Conservation (phyloP, 2,888 invertebrate species). For the Xylota sylvarum region DNA sequence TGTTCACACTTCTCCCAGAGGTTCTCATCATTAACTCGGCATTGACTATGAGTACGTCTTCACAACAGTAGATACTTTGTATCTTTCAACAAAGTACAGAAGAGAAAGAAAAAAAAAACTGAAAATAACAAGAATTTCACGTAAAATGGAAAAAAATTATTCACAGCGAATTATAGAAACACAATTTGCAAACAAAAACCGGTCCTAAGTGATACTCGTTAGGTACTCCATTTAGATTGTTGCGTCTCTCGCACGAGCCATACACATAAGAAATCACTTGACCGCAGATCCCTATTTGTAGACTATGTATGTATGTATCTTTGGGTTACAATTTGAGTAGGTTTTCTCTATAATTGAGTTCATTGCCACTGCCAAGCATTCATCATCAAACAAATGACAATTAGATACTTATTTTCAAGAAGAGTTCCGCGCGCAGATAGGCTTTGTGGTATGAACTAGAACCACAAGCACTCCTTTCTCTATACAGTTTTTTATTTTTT, state of each 20-base stretch:
- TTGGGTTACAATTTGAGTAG: slow-evolving; percentile 30
- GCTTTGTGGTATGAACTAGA: slow-evolving; percentile 3
- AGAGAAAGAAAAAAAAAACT: neutral
- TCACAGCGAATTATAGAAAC: slow-evolving; percentile 54
- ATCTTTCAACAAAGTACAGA: neutral
- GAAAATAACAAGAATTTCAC: slow-evolving; percentile 26
- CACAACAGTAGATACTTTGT: slow-evolving; percentile 21
- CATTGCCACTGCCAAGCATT: slow-evolving; percentile 68
- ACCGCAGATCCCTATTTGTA: slow-evolving; percentile 37
- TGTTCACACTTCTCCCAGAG: slow-evolving; percentile 65
- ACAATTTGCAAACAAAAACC: slow-evolving; percentile 62
- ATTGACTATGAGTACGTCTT: slow-evolving; percentile 39
- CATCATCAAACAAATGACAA: slow-evolving; percentile 67
- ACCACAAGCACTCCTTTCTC: slow-evolving; percentile 38
- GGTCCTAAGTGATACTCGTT: slow-evolving; percentile 62
- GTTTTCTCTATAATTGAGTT: slow-evolving; percentile 62
- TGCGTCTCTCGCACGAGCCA: slow-evolving; percentile 50
- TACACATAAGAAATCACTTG: slow-evolving; percentile 33
- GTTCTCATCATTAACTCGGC: slow-evolving; percentile 68
- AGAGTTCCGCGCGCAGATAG: neutral
- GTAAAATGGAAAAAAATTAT: slow-evolving; percentile 51
- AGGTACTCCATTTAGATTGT: slow-evolving; percentile 39
- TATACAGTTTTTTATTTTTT: neutral
- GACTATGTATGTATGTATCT: neutral
- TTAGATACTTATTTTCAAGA: slow-evolving; percentile 47